A percentile compares a stretch with the other conserved stretches of the same genome.
These are phyloP conservation scores for Icerya purchasi DNA, from an alignment of 2,888 invertebrate species.

Conservation along the genomic window DNA sequence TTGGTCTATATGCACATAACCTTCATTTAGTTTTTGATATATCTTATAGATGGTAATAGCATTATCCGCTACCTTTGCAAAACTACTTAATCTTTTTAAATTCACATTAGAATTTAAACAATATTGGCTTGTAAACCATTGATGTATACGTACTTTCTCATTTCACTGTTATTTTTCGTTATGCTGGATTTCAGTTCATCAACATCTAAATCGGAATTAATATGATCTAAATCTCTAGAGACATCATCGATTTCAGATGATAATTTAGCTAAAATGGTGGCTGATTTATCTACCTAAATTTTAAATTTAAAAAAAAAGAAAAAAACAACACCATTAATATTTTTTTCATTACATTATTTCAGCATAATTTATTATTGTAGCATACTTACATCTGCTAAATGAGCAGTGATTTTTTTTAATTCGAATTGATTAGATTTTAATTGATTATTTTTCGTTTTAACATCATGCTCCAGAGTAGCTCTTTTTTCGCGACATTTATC, in stretches of 20 bases:
- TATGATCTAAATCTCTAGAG: constrained; percentile 28
- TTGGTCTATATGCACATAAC: no score
- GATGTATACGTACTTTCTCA: constrained; percentile 30
- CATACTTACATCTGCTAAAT: constrained; percentile 37
- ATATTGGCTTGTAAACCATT: no score
- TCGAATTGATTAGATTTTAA: constrained; percentile 34
- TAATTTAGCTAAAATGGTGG: constrained; percentile 27
- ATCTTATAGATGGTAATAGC: no score
- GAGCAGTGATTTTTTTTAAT: constrained; percentile 31
- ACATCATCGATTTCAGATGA: constrained; percentile 31
- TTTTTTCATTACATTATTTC: not conserved
- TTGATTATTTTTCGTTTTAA: constrained; percentile 36
- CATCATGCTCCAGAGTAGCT: constrained; percentile 42
- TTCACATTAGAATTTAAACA: no score
- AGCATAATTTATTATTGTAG: not conserved
- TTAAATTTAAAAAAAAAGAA: no score
- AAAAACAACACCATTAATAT: no score
- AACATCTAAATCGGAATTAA: constrained; percentile 28
- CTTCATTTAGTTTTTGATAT: no score
- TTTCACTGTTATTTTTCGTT: constrained; percentile 32
- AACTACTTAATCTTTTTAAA: no score
- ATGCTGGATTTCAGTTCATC: constrained; percentile 36
- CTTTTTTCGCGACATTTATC: constrained; percentile 32
- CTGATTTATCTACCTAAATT: constrained; percentile 26
- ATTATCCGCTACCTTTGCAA: no score